Evolutionary conservation across 2,797 vertebrate species (phyloP).

Genomic region (Crenuchus spilurus): DNA sequence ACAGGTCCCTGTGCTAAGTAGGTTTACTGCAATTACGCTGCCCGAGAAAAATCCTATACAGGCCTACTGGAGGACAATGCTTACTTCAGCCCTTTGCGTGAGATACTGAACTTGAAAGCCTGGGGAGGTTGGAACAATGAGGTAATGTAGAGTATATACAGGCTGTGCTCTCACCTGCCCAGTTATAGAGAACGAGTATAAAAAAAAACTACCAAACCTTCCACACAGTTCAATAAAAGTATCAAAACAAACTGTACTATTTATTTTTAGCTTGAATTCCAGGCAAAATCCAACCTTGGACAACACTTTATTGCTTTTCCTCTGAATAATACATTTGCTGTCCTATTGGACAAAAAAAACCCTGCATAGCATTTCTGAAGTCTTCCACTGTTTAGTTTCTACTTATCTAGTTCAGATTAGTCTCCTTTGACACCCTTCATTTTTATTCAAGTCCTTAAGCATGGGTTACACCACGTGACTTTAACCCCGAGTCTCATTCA

Average conservation of each 20-base stretch:
- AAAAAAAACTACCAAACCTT: neutral
- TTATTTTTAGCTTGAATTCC: neutral
- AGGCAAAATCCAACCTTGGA: neutral
- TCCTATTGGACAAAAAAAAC: neutral
- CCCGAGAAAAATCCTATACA: slow-evolving; percentile 40
- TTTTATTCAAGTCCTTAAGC: no score
- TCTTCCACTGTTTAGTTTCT: no score
- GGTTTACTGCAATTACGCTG: slow-evolving; percentile 46
- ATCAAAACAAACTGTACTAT: neutral
- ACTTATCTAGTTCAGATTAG: no score
- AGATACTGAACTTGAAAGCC: slow-evolving; percentile 30
- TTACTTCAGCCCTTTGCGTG: slow-evolving; percentile 32
- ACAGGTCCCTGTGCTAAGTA: slow-evolving; percentile 52
- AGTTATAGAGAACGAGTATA: neutral
- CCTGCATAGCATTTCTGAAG: no score
- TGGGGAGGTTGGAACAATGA: slow-evolving; percentile 10
- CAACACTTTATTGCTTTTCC: neutral
- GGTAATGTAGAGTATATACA: slow-evolving; percentile 32
- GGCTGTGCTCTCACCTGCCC: slow-evolving; percentile 30
- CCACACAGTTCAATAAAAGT: neutral
- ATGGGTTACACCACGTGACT: no score
- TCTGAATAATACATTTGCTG: neutral
- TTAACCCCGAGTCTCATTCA: no score
- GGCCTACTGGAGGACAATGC: slow-evolving; percentile 27
- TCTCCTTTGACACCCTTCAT: no score